Evolutionary conservation across 2,888 invertebrate species (phyloP).

Genomic region (Yponomeuta plumbellus): DNA sequence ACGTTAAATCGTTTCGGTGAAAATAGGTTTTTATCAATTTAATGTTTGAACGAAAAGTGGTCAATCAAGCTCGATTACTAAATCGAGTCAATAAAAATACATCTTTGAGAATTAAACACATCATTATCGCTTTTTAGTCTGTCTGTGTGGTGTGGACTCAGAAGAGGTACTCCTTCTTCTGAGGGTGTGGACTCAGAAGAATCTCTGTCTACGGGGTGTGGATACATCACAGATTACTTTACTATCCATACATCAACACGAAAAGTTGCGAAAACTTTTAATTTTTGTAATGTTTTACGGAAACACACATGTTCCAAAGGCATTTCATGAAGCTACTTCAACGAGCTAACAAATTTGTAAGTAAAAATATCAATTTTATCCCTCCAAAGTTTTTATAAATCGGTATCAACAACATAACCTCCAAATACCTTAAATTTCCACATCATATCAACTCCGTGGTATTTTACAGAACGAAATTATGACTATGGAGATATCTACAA

Average conservation of each 20-base stretch:
- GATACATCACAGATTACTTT: too few species aligned
- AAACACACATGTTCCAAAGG: background rate
- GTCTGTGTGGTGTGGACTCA: too few species aligned
- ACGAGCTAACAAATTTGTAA: background rate
- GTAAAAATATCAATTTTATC: background rate
- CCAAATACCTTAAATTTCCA: slow-evolving; percentile 17
- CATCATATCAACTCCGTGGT: background rate
- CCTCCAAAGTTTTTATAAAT: background rate
- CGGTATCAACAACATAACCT: slow-evolving; percentile 1
- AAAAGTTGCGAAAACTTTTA: background rate
- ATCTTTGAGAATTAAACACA: too few species aligned
- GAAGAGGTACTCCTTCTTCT: too few species aligned
- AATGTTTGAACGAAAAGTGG: too few species aligned
- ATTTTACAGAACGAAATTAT: slow-evolving; percentile 31
- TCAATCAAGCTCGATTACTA: too few species aligned
- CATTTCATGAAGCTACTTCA: background rate
- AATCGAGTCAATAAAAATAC: too few species aligned
- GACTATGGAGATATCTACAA: slow-evolving; percentile 44
- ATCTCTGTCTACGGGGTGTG: too few species aligned
- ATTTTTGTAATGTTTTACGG: background rate
- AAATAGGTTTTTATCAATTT: too few species aligned
- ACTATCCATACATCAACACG: background rate
- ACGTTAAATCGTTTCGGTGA: too few species aligned
- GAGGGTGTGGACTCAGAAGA: too few species aligned
- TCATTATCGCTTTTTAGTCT: too few species aligned